Evolutionary conservation across 2,888 invertebrate species (phyloP).

Genomic region (Eupithecia inturbata): DNA sequence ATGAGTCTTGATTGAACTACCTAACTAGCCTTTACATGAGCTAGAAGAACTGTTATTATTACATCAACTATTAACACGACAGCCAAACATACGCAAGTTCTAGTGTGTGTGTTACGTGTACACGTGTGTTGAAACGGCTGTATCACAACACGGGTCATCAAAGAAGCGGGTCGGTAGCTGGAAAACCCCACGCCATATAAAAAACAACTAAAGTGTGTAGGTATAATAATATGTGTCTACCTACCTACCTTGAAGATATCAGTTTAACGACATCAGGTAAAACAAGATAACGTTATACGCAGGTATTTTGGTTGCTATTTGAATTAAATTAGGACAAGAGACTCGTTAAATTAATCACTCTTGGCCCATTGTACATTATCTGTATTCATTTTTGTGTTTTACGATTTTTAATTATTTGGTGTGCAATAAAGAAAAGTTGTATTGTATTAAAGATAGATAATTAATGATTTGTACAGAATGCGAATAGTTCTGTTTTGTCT

Average conservation of each 20-base stretch:
- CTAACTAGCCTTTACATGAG: not conserved
- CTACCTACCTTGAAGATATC: conserved; percentile 43
- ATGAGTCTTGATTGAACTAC: not conserved
- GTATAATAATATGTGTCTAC: conserved; percentile 28
- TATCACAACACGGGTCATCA: conserved; percentile 46
- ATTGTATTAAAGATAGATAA: too few species aligned
- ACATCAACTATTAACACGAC: conserved; percentile 4
- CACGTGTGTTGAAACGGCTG: conserved; percentile 39
- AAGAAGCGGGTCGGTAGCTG: conserved; percentile 59
- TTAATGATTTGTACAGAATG: not conserved
- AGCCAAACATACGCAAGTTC: not conserved
- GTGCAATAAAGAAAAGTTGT: too few species aligned
- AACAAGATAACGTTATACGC: conserved; percentile 16
- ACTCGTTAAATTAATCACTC: not conserved
- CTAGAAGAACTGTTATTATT: not conserved
- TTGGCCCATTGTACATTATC: too few species aligned
- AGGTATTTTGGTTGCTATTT: conserved; percentile 10
- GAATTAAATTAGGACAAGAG: conserved; percentile 8
- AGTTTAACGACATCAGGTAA: conserved; percentile 31
- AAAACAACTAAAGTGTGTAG: conserved; percentile 36
- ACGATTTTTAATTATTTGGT: too few species aligned
- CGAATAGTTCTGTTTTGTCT: not conserved
- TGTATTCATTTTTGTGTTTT: too few species aligned
- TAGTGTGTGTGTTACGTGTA: conserved; percentile 25
- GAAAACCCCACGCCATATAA: conserved; percentile 62